Percentiles rank a stretch among this genome's conserved stretches.
These are phyloP conservation scores for Phocides pigmalion DNA, from an alignment of 1,140 invertebrate genomes.

Conservation along the genomic window DNA sequence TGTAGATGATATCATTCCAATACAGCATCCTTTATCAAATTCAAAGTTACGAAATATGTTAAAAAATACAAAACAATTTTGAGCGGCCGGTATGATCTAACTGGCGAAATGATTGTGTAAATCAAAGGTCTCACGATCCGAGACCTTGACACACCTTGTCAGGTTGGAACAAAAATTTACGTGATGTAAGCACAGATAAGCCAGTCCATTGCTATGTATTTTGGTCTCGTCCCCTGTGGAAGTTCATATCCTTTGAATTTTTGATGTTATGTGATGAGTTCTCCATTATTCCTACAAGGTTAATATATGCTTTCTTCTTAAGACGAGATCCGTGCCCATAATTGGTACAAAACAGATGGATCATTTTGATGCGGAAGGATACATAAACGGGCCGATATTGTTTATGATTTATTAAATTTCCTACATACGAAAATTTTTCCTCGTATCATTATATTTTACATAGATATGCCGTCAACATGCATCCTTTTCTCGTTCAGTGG, in stretches of 20 bases:
- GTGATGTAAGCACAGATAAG: conserved; percentile 31
- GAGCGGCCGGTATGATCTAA: conserved; percentile 29
- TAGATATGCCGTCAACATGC: conserved; percentile 10
- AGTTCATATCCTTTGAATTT: too few relatives aligned
- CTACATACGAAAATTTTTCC: neutral
- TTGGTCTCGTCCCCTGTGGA: neutral
- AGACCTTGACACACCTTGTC: conserved; percentile 45
- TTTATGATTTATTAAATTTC: conserved; percentile 8
- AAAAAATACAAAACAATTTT: conserved; percentile 31
- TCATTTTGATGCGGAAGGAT: too few relatives aligned
- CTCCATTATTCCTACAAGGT: too few relatives aligned
- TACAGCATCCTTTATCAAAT: conserved; percentile 29
- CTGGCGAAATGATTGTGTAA: conserved; percentile 43
- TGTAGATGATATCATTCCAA: conserved; percentile 37
- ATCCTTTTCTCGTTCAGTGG: conserved; percentile 15
- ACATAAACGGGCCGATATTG: too few relatives aligned
- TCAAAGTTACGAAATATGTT: conserved; percentile 38
- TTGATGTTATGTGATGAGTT: too few relatives aligned
- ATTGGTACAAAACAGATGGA: too few relatives aligned
- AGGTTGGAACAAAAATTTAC: conserved; percentile 32
- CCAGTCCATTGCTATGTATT: neutral
- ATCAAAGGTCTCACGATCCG: conserved; percentile 32
- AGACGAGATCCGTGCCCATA: too few relatives aligned
- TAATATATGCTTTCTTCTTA: too few relatives aligned
- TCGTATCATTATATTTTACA: neutral